Evolutionary conservation across 2,797 vertebrate species (phyloP).

Genomic region (Furcifer pardalis): DNA sequence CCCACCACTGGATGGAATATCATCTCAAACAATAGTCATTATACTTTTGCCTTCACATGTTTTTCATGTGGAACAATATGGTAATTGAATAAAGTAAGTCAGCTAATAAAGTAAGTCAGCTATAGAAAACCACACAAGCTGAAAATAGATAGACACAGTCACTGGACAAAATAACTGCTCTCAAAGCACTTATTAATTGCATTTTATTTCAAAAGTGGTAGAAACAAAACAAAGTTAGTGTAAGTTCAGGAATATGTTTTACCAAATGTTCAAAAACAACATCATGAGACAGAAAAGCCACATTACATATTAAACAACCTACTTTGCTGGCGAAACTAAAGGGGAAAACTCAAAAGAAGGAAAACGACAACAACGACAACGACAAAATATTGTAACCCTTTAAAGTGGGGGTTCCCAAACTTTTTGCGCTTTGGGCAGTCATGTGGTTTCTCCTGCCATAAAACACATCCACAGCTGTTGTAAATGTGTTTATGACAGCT

Average conservation of each 20-base stretch:
- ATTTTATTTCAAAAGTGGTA: neutral
- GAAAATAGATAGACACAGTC: slow-evolving; percentile 31
- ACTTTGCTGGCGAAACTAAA: neutral
- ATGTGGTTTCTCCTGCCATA: too few species aligned
- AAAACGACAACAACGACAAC: too few species aligned
- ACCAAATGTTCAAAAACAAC: neutral
- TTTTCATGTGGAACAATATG: slow-evolving; percentile 21
- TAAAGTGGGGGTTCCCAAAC: too few species aligned
- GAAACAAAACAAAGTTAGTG: neutral
- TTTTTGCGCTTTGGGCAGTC: too few species aligned
- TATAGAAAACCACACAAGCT: neutral
- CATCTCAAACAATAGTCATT: neutral
- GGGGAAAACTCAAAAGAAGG: too few species aligned
- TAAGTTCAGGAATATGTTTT: neutral
- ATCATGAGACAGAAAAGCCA: neutral
- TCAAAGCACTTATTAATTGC: slow-evolving; percentile 22
- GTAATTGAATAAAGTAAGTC: slow-evolving; percentile 29
- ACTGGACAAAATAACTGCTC: neutral
- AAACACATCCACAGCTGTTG: too few species aligned
- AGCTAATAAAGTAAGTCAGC: slow-evolving; percentile 14
- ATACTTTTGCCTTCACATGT: slow-evolving; percentile 12
- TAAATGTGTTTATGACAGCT: too few species aligned
- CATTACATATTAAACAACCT: neutral
- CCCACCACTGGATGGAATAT: slow-evolving; percentile 35
- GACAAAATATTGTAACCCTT: too few species aligned